Percentiles rank a stretch among this genome's conserved stretches.
These are phyloP conservation scores for Trichonephila clavipes DNA, from an alignment of 1,140 invertebrate genomes.

Conservation along the genomic window DNA sequence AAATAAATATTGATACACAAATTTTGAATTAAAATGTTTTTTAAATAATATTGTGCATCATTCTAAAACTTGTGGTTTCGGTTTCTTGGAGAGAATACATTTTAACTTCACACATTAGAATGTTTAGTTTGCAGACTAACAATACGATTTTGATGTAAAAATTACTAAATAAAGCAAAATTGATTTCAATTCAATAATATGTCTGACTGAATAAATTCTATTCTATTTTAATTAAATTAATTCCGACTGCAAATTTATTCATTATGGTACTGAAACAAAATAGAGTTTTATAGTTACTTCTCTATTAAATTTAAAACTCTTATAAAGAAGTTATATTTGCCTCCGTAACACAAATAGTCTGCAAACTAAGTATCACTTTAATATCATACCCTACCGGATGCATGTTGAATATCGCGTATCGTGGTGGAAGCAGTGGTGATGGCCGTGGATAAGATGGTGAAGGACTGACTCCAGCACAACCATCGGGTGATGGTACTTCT, in stretches of 20 bases:
- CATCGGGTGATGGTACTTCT: slow-evolving; percentile 43
- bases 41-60: slow-evolving; percentile 1
- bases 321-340: background rate
- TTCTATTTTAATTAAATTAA: too few species aligned
- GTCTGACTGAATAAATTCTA: background rate
- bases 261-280: too few species aligned
- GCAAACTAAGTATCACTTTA: background rate
- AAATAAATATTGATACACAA: background rate
- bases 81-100: background rate
- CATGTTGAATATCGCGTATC: background rate
- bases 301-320: too few species aligned
- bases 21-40: background rate
- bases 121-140: background rate
- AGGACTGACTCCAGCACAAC: slow-evolving; percentile 22
- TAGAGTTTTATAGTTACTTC: background rate
- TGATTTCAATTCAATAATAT: background rate
- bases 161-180: background rate
- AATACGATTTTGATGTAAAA: background rate
- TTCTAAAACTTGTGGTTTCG: background rate
- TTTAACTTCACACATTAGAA: background rate
- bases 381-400: background rate
- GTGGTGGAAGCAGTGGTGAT: slow-evolving; percentile 8
- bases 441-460: slow-evolving; percentile 10
- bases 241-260: too few species aligned
- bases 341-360: background rate